Base-by-base conservation (phyloP, 1,140 invertebrate species). In the Acromyrmex echinatior region DNA sequence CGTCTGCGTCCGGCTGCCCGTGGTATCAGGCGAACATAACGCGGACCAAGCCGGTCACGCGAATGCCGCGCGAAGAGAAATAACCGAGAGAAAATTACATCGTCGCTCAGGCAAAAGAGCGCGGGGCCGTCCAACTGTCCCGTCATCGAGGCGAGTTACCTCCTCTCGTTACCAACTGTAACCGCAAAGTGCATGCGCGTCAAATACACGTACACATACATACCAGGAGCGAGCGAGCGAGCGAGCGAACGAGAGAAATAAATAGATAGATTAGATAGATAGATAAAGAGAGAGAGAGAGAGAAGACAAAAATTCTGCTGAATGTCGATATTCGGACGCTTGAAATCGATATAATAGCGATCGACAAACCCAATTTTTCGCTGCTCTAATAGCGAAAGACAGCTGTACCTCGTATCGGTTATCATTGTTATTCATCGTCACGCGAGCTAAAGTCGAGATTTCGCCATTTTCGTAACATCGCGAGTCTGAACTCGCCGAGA, bases 1-100 rank as follows among this genome's bases (percentile, higher is more conserved):
- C 94, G 94, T 94, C 94, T 95, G 94, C 94, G 94, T 95, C 92
- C 92, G 92, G 89, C 92, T 93, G 93, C 91, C 92, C 93, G 90
- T 92, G 86, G 88, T 90, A 93, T 51, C 94, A 94, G 94, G 94
- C 86, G 66, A 93, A 6, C 91, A 95, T 89, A 78, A 66, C 0
- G 14, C 2, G 12, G 1, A 9, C 58, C 10, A 45, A 35, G 31
- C 65, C 60, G 18, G 18, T 51, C n/a, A 49, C 65, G 45, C 49
- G 71, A 60, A 51, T 35, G 14, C 14, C 35, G 49, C 45, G 70
- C 45, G 7, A 49, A 16, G 53, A 28, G 60, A 78, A 21, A 35
- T 18, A 56, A 16, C 39, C 60, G 58, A 12, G 77, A 68, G 77
- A 49, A 68, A 68, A 68, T 80, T 80, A 68, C 62, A 68, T 21